Conservation (phyloP, 2,888 invertebrate genomes). For the Meteorus colon region DNA sequence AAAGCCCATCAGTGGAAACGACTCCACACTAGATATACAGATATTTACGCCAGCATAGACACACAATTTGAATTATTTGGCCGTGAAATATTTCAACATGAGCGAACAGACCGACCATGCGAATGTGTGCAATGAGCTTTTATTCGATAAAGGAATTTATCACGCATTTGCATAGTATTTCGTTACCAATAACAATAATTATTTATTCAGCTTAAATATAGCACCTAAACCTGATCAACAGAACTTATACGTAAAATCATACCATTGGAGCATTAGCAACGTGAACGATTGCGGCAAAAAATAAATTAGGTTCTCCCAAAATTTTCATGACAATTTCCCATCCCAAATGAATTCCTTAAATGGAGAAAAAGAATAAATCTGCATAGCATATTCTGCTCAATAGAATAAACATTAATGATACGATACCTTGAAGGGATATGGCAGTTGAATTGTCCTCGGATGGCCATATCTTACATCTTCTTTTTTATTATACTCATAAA, state of each 20-base stretch:
- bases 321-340: too few relatives aligned
- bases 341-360: too few relatives aligned
- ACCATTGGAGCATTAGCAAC: too few relatives aligned
- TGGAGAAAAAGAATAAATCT: too few relatives aligned
- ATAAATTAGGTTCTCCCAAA: too few relatives aligned
- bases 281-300: too few relatives aligned
- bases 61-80: slow-evolving; percentile 33
- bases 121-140: slow-evolving; percentile 23
- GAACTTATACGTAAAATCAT: too few relatives aligned
- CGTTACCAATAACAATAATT: slow-evolving; percentile 19
- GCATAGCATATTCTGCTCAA: too few relatives aligned
- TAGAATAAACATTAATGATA: background rate
- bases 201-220: background rate
- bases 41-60: slow-evolving; percentile 3
- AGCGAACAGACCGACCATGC: slow-evolving; percentile 16
- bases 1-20: slow-evolving; percentile 7
- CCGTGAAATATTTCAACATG: slow-evolving; percentile 35
- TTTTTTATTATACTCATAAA: slow-evolving; percentile 86
- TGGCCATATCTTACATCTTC: slow-evolving; percentile 76
- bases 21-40: slow-evolving; percentile 23
- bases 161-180: slow-evolving; percentile 15
- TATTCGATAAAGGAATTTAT: slow-evolving; percentile 22
- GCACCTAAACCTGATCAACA: too few relatives aligned
- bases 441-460: slow-evolving; percentile 63
- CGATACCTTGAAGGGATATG: slow-evolving; percentile 74